Conservation (phyloP, 92 coral and sea anemone species). For the Porites divaricata region DNA sequence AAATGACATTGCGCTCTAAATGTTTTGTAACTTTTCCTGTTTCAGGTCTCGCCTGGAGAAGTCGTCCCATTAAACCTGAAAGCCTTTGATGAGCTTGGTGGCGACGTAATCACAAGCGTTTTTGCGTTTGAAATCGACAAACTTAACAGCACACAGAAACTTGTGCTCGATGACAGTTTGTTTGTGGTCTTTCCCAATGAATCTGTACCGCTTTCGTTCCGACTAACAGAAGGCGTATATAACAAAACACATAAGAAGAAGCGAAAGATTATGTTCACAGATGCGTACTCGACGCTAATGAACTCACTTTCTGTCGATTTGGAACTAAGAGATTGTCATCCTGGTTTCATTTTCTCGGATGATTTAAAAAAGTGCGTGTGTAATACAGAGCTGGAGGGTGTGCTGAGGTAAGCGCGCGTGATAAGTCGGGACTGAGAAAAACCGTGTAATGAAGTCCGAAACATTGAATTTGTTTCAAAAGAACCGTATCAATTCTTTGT, state of each 20-base stretch:
- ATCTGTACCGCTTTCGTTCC: slow-evolving; percentile 57
- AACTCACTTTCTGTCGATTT: slow-evolving; percentile 48
- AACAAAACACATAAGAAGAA: neutral
- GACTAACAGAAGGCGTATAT: neutral
- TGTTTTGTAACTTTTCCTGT: neutral
- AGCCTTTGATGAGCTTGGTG: slow-evolving; percentile 79
- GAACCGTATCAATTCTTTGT: too few species aligned
- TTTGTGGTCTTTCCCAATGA: slow-evolving; percentile 60
- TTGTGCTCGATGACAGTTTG: slow-evolving; percentile 38
- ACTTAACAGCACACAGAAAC: neutral
- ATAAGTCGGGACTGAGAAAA: too few species aligned
- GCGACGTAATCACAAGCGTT: slow-evolving; percentile 65
- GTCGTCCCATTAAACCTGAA: slow-evolving; percentile 51
- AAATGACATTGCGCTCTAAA: neutral
- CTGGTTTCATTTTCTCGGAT: slow-evolving; percentile 66
- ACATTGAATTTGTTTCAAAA: too few species aligned
- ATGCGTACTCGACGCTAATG: slow-evolving; percentile 54
- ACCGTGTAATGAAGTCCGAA: too few species aligned
- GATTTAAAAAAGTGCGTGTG: neutral
- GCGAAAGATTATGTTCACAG: slow-evolving; percentile 48
- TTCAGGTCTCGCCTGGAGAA: slow-evolving; percentile 87
- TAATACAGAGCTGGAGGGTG: slow-evolving; percentile 19
- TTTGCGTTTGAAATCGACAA: slow-evolving; percentile 34
- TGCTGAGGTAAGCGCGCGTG: slow-evolving; percentile 47
- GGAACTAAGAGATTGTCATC: slow-evolving; percentile 61